Conservation (phyloP, 2,888 invertebrate genomes). For the Drosophila mercatorum region DNA sequence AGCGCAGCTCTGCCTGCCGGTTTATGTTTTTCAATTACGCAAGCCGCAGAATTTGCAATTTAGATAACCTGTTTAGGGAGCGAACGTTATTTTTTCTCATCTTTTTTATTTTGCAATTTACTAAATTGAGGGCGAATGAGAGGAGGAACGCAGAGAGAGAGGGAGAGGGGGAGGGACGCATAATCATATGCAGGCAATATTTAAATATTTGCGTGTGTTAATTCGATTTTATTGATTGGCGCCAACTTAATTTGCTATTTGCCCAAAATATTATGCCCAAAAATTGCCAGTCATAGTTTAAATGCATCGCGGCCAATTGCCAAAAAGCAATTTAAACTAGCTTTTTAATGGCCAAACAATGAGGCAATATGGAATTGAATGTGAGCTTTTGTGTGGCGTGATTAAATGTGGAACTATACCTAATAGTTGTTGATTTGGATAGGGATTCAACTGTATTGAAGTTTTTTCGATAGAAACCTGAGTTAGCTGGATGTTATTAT, state of each 20-base stretch:
- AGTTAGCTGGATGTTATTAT: neutral
- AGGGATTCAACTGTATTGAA: neutral
- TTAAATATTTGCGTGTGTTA: conserved; percentile 8
- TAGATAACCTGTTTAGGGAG: conserved; percentile 59
- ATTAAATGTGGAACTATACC: neutral
- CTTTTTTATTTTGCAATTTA: conserved; percentile 42
- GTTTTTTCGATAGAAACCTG: too few relatives aligned
- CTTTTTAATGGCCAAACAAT: conserved; percentile 1
- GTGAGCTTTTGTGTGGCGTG: neutral
- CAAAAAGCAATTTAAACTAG: conserved; percentile 4
- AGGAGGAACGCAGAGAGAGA: neutral
- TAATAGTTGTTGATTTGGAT: neutral
- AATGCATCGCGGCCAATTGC: neutral
- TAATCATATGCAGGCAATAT: conserved; percentile 24
- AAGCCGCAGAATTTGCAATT: conserved; percentile 73
- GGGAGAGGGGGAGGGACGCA: neutral
- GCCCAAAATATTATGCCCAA: neutral
- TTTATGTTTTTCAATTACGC: conserved; percentile 69
- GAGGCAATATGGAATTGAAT: neutral
- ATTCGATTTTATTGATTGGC: conserved; percentile 16
- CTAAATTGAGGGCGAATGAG: conserved; percentile 23
- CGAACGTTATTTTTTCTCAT: conserved; percentile 19
- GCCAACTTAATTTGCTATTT: neutral
- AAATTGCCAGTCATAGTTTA: conserved; percentile 1
- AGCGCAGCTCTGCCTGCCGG: conserved; percentile 11